A percentile compares a stretch with the other conserved stretches of the same genome.
Conservation (phyloP, 2,797 vertebrate species). For the Cichlasoma orientale region DNA sequence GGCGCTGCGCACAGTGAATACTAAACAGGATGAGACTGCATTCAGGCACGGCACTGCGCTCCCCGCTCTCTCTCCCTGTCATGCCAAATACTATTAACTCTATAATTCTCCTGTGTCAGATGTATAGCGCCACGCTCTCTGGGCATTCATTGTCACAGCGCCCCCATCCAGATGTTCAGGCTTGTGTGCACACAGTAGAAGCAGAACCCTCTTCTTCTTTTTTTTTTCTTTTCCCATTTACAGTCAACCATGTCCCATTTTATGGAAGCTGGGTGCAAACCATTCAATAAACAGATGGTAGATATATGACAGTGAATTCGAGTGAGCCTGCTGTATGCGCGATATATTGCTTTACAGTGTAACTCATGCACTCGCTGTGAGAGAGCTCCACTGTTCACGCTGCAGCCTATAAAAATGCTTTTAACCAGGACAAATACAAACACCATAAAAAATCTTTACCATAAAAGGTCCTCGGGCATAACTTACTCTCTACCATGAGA, state of each 20-base stretch:
- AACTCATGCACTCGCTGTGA: not conserved
- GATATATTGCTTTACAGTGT: not conserved
- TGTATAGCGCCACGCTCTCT: slow-evolving; percentile 71
- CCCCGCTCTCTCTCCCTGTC: slow-evolving; percentile 66
- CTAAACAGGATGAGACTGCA: slow-evolving; percentile 74
- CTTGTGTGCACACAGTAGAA: slow-evolving; percentile 22
- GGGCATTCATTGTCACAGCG: slow-evolving; percentile 73
- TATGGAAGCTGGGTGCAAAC: not conserved
- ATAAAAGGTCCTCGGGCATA: not conserved
- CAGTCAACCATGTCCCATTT: slow-evolving; percentile 4
- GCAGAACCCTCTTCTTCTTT: not conserved
- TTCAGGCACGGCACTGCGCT: slow-evolving; percentile 66
- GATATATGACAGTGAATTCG: not conserved
- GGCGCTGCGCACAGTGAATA: slow-evolving; percentile 72
- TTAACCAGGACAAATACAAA: not conserved
- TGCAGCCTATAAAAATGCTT: not conserved
- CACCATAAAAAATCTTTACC: not conserved
- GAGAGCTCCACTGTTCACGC: not conserved
- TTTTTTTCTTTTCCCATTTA: not conserved
- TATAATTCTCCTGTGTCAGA: slow-evolving; percentile 77
- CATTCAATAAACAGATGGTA: not conserved
- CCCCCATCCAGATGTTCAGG: slow-evolving; percentile 74
- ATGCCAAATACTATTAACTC: slow-evolving; percentile 77
- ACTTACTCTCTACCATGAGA: not conserved
- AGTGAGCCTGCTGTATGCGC: not conserved